Conservation (phyloP, 2,888 invertebrate species). For the Xestia c-nigrum region DNA sequence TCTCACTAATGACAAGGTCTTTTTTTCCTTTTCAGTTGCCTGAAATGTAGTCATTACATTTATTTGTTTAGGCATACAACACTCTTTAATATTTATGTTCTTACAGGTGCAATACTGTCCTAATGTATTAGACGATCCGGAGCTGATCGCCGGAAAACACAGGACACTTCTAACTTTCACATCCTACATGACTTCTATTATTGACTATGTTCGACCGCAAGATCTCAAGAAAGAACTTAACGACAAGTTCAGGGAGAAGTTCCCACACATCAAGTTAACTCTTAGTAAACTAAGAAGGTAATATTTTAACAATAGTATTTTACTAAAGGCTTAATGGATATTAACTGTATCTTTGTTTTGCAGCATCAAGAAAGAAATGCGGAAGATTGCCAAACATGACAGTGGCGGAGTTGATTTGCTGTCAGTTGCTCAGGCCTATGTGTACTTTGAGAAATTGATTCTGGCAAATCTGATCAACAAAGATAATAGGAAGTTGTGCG, state of each 20-base stretch:
- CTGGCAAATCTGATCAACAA: constrained; percentile 98
- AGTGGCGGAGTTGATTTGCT: constrained; percentile 95
- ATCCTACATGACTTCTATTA: constrained; percentile 98
- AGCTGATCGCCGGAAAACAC: constrained; percentile 97
- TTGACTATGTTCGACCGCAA: constrained; percentile 98
- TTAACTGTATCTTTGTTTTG: constrained; percentile 61
- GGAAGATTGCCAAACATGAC: constrained; percentile 96
- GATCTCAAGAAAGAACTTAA: constrained; percentile 99
- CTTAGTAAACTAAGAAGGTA: constrained; percentile 98
- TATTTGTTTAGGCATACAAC: background rate
- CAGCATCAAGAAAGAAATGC: constrained; percentile 98
- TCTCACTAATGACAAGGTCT: background rate
- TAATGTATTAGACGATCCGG: constrained; percentile 97
- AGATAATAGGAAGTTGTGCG: constrained; percentile 98
- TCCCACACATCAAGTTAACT: constrained; percentile 98
- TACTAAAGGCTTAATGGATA: background rate
- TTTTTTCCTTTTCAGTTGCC: background rate
- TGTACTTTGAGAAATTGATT: constrained; percentile 99
- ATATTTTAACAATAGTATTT: constrained; percentile 8
- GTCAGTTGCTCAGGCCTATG: constrained; percentile 98
- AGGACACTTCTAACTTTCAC: constrained; percentile 96
- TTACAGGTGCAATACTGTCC: constrained; percentile 93
- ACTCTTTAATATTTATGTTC: constrained; percentile 6
- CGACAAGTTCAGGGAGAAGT: constrained; percentile 98
- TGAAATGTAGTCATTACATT: background rate